Conservation (phyloP, 2,888 invertebrate species). For the Meiosimyza platycephala region DNA sequence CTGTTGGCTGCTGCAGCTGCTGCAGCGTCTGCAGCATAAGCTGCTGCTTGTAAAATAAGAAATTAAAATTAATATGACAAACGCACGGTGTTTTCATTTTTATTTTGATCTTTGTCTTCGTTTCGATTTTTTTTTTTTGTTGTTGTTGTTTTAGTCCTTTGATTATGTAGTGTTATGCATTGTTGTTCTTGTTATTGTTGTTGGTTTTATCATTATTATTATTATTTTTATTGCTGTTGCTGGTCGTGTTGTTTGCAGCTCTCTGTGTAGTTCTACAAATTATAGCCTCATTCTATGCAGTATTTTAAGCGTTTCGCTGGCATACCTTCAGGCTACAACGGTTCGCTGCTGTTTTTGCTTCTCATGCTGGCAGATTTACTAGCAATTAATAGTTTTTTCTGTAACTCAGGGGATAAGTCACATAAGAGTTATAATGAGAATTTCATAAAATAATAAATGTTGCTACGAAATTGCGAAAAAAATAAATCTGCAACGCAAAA, state of each 20-base stretch:
- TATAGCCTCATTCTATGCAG: too few relatives aligned
- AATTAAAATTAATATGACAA: slow-evolving; percentile 63
- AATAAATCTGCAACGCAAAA: too few relatives aligned
- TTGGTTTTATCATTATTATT: slow-evolving; percentile 9
- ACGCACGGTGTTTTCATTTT: slow-evolving; percentile 45
- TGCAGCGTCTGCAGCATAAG: not conserved
- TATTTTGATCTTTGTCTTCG: not conserved
- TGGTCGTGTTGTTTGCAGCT: slow-evolving; percentile 47
- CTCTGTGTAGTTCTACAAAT: not conserved
- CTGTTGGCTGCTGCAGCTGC: too few relatives aligned
- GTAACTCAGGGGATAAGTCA: too few relatives aligned
- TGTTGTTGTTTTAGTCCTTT: slow-evolving; percentile 40
- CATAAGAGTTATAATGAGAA: too few relatives aligned
- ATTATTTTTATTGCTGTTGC: slow-evolving; percentile 29
- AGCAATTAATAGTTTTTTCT: not conserved
- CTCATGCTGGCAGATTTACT: not conserved
- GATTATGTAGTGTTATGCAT: slow-evolving; percentile 43
- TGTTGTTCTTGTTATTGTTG: slow-evolving; percentile 1
- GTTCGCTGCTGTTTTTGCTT: not conserved
- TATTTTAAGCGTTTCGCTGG: too few relatives aligned
- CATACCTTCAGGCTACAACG: not conserved
- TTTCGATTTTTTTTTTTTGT: not conserved
- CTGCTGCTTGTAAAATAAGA: slow-evolving; percentile 52
- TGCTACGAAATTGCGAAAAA: too few relatives aligned
- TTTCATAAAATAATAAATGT: too few relatives aligned